These are phyloP conservation scores for Cervus canadensis DNA, from an alignment of 2,113 vertebrate species.

Conservation along the genomic window DNA sequence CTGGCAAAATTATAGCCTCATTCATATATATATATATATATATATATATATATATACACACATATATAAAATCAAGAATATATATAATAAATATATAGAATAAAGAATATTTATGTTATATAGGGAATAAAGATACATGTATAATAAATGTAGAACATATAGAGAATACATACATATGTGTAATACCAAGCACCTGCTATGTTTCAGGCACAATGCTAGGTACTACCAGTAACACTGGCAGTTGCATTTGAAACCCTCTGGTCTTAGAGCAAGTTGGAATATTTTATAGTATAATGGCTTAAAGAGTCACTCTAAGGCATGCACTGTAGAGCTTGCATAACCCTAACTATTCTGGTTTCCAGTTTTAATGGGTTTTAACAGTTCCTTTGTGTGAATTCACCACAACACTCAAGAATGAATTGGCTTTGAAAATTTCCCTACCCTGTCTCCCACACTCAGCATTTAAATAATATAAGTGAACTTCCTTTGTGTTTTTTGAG, in stretches of 20 bases:
- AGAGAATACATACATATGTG: not conserved
- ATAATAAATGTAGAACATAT: not conserved
- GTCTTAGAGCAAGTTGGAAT: slow-evolving; percentile 36
- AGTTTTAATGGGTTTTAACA: not conserved
- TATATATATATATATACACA: not conserved
- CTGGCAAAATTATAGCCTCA: not conserved
- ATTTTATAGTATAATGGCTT: not conserved
- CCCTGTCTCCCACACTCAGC: slow-evolving; percentile 61
- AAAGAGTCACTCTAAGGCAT: not conserved
- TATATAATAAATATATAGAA: not conserved
- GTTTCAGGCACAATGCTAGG: not conserved
- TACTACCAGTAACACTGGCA: not conserved
- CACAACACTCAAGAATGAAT: slow-evolving; percentile 75
- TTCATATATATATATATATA: not conserved
- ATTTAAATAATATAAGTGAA: slow-evolving; percentile 64
- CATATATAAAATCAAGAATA: not conserved
- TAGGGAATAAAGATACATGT: not conserved
- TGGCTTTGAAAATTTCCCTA: slow-evolving; percentile 54
- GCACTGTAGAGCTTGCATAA: not conserved
- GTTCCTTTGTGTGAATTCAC: slow-evolving; percentile 76
- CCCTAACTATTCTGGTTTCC: not conserved
- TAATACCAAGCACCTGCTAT: not conserved
- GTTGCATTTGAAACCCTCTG: not conserved
- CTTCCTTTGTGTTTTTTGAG: slow-evolving; percentile 74
- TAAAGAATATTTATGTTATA: not conserved